Conservation (phyloP, 2,888 invertebrate species). For the Ichneumon xanthorius region DNA sequence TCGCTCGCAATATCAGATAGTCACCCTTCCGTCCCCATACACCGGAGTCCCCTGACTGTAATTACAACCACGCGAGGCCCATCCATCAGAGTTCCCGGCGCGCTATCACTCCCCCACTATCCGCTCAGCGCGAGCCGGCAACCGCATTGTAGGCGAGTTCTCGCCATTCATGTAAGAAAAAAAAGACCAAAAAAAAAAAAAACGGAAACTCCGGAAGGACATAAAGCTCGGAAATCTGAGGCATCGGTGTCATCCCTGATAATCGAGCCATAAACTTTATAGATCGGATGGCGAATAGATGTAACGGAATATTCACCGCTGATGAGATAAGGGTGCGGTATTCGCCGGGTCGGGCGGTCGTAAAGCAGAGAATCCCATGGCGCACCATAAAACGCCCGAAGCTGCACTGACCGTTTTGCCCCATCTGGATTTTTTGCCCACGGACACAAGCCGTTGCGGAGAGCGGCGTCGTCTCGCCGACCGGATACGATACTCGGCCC, state of each 20-base stretch:
- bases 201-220: not conserved
- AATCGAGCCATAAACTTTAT: not conserved
- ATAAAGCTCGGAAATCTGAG: conserved; percentile 5
- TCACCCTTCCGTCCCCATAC: conserved; percentile 37
- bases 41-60: conserved; percentile 55
- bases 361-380: not conserved
- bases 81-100: conserved; percentile 61
- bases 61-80: conserved; percentile 66
- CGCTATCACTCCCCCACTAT: not conserved
- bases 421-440: too few relatives aligned
- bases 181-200: conserved; percentile 7
- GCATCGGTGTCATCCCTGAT: not conserved
- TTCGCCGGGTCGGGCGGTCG: not conserved
- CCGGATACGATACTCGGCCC: conserved; percentile 39
- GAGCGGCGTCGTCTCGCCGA: conserved; percentile 2
- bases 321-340: too few relatives aligned
- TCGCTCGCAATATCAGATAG: conserved; percentile 61
- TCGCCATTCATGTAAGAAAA: conserved; percentile 11
- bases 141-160: not conserved
- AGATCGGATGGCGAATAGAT: not conserved
- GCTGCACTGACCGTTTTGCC: not conserved
- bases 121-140: not conserved
- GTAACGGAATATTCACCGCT: too few relatives aligned
- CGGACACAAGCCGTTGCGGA: not conserved
- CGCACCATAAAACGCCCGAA: not conserved